Evolutionary conservation across 2,113 vertebrate species (phyloP).

Genomic region (Euleptes europaea): DNA sequence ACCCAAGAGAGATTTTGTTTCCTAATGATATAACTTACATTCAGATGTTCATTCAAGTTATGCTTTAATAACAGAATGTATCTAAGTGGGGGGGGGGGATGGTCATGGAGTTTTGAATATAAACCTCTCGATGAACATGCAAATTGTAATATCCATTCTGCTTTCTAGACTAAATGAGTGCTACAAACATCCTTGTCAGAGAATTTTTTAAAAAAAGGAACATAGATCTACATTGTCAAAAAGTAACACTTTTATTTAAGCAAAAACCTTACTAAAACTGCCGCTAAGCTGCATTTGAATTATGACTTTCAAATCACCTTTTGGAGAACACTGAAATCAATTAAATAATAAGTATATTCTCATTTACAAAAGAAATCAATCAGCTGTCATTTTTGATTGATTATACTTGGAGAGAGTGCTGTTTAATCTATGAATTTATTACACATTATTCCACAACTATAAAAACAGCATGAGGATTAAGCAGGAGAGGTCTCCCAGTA

Average conservation of each 20-base stretch:
- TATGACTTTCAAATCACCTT: constrained; percentile 72
- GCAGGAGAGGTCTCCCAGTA: constrained; percentile 47
- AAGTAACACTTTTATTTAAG: constrained; percentile 55
- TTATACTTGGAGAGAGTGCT: constrained; percentile 63
- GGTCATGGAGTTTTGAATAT: constrained; percentile 52
- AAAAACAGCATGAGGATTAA: constrained; percentile 66
- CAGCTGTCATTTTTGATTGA: constrained; percentile 72
- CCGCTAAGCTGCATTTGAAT: constrained; percentile 52
- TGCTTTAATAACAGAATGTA: constrained; percentile 54
- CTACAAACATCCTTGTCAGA: constrained; percentile 35
- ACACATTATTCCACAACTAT: constrained; percentile 66
- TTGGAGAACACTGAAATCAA: constrained; percentile 69
- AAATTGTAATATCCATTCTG: constrained; percentile 18
- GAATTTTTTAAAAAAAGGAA: not conserved
- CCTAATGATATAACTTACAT: constrained; percentile 55
- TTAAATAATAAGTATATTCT: constrained; percentile 71
- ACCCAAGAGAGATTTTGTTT: constrained; percentile 68
- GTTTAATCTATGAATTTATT: constrained; percentile 76
- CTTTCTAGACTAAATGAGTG: constrained; percentile 30
- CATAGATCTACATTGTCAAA: constrained; percentile 34
- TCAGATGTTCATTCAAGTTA: constrained; percentile 64
- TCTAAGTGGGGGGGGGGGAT: constrained; percentile 48
- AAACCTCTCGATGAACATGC: constrained; percentile 28
- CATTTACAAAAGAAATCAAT: constrained; percentile 73
- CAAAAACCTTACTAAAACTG: constrained; percentile 50